Evolutionary conservation across 2,888 invertebrate species (phyloP).

Genomic region (Ephialtes manifestator): DNA sequence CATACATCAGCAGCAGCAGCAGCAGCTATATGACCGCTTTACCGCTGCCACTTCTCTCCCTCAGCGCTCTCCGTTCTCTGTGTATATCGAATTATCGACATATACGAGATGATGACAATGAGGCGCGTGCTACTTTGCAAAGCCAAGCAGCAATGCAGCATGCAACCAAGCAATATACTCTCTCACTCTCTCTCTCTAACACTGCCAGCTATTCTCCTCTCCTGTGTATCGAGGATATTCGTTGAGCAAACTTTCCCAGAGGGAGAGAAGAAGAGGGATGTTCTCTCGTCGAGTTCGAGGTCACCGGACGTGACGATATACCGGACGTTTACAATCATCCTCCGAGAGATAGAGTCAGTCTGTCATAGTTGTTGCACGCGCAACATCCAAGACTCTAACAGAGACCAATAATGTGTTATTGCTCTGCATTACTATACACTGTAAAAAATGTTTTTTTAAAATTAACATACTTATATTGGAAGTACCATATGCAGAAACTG

Average conservation of each 20-base stretch:
- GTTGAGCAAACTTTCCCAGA: slow-evolving; percentile 44
- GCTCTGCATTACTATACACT: too few species aligned
- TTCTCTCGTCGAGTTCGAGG: slow-evolving; percentile 54
- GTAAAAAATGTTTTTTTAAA: too few species aligned
- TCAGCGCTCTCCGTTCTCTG: slow-evolving; percentile 42
- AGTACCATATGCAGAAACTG: too few species aligned
- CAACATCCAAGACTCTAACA: background rate
- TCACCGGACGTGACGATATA: slow-evolving; percentile 42
- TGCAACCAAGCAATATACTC: background rate
- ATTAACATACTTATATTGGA: too few species aligned
- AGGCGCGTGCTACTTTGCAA: slow-evolving; percentile 68
- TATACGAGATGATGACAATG: slow-evolving; percentile 67
- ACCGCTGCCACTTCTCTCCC: slow-evolving; percentile 39
- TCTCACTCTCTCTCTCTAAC: background rate
- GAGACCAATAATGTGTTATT: background rate
- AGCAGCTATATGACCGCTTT: slow-evolving; percentile 11
- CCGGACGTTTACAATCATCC: slow-evolving; percentile 37
- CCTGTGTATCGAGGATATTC: slow-evolving; percentile 44
- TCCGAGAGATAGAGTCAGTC: slow-evolving; percentile 1
- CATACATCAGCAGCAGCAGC: slow-evolving; percentile 25
- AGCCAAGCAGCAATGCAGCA: slow-evolving; percentile 4
- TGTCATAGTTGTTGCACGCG: background rate
- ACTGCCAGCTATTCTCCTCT: slow-evolving; percentile 7
- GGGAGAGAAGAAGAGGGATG: slow-evolving; percentile 1
- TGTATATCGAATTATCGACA: slow-evolving; percentile 73